Conservation (phyloP, 2,113 vertebrate genomes). For the Burhinus oedicnemus region DNA sequence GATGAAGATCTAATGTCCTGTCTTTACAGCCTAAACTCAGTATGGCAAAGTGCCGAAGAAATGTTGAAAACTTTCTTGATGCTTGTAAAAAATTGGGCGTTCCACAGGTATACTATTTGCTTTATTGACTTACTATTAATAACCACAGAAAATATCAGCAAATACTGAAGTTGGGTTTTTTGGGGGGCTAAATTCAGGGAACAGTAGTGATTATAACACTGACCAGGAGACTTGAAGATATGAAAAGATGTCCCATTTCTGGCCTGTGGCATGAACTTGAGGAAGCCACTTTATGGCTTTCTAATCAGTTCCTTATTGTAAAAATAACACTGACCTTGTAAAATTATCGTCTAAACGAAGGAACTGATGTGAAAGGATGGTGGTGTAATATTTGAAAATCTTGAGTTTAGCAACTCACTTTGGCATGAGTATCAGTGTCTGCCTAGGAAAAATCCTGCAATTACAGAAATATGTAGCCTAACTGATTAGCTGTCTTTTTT, state of each 20-base stretch:
- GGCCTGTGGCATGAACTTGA: neutral
- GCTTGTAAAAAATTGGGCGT: slow-evolving; percentile 98
- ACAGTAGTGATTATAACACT: neutral
- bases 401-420: neutral
- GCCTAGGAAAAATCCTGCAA: neutral
- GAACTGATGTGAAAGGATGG: neutral
- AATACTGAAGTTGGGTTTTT: neutral
- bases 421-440: neutral
- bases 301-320: neutral
- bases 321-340: neutral
- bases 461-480: neutral
- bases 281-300: neutral
- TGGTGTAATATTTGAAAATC: neutral
- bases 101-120: slow-evolving; percentile 83
- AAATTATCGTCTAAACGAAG: neutral
- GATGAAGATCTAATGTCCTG: neutral
- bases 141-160: neutral
- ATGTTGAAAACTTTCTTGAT: slow-evolving; percentile 98
- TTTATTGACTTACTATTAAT: neutral
- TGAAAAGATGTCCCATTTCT: neutral
- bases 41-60: slow-evolving; percentile 98
- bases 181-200: neutral
- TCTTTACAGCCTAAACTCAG: slow-evolving; percentile 93
- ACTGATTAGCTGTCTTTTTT: neutral
- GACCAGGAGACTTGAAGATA: neutral